Evolutionary conservation across 2,113 vertebrate species (phyloP).

Genomic region (Oplegnathus fasciatus): DNA sequence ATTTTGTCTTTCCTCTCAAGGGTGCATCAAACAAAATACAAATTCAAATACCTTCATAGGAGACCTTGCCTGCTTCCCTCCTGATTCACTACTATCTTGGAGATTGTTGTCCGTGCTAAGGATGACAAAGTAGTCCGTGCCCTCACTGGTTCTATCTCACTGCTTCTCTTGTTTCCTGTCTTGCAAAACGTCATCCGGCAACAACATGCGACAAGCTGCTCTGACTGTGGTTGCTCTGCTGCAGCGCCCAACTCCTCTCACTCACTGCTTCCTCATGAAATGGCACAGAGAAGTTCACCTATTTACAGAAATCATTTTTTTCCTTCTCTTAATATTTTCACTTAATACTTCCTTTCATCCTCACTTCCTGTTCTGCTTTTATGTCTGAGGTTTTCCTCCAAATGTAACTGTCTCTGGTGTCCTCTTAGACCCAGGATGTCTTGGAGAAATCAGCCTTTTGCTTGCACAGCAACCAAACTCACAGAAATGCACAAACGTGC

Average conservation of each 20-base stretch:
- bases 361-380: conserved; percentile 51
- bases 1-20: neutral
- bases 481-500: neutral
- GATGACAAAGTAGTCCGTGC: neutral
- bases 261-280: conserved; percentile 57
- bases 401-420: neutral
- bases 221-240: conserved; percentile 52
- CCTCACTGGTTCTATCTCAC: conserved; percentile 19
- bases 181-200: conserved; percentile 59
- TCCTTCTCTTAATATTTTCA: conserved; percentile 18
- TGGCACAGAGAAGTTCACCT: conserved; percentile 43
- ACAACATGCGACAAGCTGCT: conserved; percentile 33
- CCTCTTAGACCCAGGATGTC: neutral
- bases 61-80: neutral
- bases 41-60: conserved; percentile 4
- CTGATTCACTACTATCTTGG: neutral
- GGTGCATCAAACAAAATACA: conserved; percentile 17
- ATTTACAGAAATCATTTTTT: conserved; percentile 9
- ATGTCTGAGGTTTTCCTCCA: neutral
- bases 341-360: conserved; percentile 33
- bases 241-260: conserved; percentile 20
- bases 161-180: conserved; percentile 74
- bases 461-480: neutral
- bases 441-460: neutral
- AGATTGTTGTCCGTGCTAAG: neutral